Percentiles rank a stretch among this genome's conserved stretches.
Conservation (phyloP, 2,888 invertebrate genomes). For the Phaedon cochleariae region DNA sequence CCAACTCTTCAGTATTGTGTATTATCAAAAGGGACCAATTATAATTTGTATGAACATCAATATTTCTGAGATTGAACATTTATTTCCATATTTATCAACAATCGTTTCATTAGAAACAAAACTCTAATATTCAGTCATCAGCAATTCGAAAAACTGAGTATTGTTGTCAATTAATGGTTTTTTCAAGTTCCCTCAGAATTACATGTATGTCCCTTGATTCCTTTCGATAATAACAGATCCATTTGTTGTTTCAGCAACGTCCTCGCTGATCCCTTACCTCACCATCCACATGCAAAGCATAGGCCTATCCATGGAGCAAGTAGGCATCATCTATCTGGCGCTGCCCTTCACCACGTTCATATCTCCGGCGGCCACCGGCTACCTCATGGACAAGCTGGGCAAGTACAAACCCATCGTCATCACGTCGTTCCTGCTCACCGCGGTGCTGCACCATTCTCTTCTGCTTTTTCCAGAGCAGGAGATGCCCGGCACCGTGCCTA, state of each 20-base stretch:
- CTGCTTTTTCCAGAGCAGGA: conserved; percentile 83
- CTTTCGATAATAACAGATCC: no score
- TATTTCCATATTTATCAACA: no score
- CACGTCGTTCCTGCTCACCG: conserved; percentile 78
- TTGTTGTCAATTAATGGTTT: no score
- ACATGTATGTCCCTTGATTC: no score
- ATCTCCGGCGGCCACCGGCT: conserved; percentile 84
- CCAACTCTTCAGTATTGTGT: no score
- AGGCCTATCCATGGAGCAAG: conserved; percentile 86
- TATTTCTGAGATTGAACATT: no score
- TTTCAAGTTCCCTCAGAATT: no score
- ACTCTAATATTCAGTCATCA: no score
- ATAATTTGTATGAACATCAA: no score
- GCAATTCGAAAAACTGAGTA: no score
- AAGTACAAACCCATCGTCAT: conserved; percentile 86
- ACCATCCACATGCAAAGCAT: conserved; percentile 92
- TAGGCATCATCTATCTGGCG: conserved; percentile 86
- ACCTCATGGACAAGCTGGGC: conserved; percentile 86
- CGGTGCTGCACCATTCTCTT: conserved; percentile 81
- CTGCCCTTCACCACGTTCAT: conserved; percentile 87
- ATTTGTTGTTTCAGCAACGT: conserved; percentile 79
- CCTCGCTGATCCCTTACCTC: conserved; percentile 84
- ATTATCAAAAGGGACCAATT: no score
- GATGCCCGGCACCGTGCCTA: conserved; percentile 77
- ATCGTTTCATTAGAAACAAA: no score